Evolutionary conservation across 2,113 vertebrate genomes (phyloP).

Genomic region (Poeciliopsis prolifica): DNA sequence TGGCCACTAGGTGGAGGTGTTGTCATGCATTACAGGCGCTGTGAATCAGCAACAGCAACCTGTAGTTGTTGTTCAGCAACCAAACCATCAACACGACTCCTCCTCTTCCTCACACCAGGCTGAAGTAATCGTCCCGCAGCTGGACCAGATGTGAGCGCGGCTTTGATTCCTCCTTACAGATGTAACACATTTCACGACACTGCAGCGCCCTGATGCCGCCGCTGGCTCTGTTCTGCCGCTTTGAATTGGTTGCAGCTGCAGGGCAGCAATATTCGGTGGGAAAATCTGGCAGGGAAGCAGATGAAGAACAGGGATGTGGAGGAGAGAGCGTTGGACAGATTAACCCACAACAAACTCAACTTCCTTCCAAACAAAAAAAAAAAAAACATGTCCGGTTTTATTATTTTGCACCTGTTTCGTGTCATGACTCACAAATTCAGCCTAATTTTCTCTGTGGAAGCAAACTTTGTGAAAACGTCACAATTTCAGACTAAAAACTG

Average conservation of each 20-base stretch:
- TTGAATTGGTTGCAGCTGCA: conserved; percentile 75
- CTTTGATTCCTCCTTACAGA: conserved; percentile 74
- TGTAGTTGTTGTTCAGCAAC: conserved; percentile 60
- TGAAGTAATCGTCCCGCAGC: conserved; percentile 39
- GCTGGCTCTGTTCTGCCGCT: conserved; percentile 57
- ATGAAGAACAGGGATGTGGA: conserved; percentile 56
- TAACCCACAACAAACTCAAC: conserved; percentile 34
- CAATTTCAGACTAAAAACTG: no score
- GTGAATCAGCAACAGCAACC: conserved; percentile 33
- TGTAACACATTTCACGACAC: conserved; percentile 56
- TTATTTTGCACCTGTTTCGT: conserved; percentile 20
- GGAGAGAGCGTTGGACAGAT: conserved; percentile 36
- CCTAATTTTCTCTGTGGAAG: conserved; percentile 2
- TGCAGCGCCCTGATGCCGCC: conserved; percentile 52
- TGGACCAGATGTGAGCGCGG: conserved; percentile 66
- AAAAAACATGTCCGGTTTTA: conserved; percentile 17
- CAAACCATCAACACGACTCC: conserved; percentile 28
- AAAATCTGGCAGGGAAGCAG: conserved; percentile 43
- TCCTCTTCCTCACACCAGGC: conserved; percentile 42
- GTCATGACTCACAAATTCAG: not conserved
- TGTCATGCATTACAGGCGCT: conserved; percentile 21
- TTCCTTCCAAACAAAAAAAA: conserved; percentile 31
- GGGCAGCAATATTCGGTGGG: conserved; percentile 52
- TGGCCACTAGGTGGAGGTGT: conserved; percentile 74
- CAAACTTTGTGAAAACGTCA: not conserved